Conservation (phyloP, 2,113 vertebrate genomes). For the Thalassarche chlororhynchos region DNA sequence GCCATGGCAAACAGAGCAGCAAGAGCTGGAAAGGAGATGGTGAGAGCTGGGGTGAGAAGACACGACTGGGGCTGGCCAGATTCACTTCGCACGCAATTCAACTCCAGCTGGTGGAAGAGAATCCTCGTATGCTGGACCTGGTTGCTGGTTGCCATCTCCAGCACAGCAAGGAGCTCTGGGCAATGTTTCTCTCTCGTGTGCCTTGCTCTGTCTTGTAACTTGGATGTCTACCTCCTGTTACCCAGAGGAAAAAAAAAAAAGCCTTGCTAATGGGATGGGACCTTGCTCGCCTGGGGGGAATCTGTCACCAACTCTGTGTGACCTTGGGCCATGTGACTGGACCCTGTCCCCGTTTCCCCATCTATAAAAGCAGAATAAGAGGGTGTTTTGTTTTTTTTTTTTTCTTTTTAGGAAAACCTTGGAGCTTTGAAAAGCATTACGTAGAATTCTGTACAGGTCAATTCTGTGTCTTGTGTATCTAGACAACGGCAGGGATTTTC, state of each 20-base stretch:
- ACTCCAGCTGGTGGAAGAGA: neutral
- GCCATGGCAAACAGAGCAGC: neutral
- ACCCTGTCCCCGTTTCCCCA: neutral
- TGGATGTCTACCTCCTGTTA: neutral
- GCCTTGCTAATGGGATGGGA: neutral
- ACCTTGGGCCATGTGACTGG: neutral
- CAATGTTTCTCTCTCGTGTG: fast-evolving
- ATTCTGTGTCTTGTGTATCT: too few relatives aligned
- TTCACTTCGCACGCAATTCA: fast-evolving
- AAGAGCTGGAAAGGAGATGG: neutral
- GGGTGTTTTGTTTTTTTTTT: too few relatives aligned
- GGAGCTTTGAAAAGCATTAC: neutral
- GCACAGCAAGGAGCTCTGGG: neutral
- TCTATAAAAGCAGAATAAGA: neutral
- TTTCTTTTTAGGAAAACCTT: too few relatives aligned
- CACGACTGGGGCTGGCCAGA: fast-evolving
- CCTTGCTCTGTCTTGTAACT: neutral
- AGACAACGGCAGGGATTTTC: neutral
- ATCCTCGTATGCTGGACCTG: fast-evolving
- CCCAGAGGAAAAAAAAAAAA: neutral
- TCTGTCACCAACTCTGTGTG: neutral
- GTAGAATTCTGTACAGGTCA: too few relatives aligned
- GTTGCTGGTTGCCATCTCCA: neutral
- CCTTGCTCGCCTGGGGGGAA: too few relatives aligned
- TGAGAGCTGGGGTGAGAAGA: neutral